Base-by-base conservation (phyloP, 2,113 vertebrate genomes). In the Cochlearius cochlearius region DNA sequence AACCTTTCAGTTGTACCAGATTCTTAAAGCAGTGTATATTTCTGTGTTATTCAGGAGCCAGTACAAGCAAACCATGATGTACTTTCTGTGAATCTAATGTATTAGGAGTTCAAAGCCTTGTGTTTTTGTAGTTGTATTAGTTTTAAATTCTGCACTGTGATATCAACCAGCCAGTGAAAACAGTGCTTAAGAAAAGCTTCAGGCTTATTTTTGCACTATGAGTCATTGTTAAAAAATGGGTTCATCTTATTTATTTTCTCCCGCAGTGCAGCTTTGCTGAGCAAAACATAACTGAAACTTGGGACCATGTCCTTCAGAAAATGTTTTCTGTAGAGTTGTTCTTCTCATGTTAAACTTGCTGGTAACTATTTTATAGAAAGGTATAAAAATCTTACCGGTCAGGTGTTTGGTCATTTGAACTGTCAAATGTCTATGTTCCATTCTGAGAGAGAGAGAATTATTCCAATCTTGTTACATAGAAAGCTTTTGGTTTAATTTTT, bases 191-290 rank as follows among this genome's bases (percentile, higher is more conserved):
- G 62, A 82, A 90, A 86, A 96, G 67, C 95, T 96, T 86, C 64
- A 77, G 92, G 79, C 91, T 93, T 94, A 49, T 84, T 94, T 90
- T 86, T 96, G 56, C 39, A 19, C 43, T 55, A 9, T 93, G 97
- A 92, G 36, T 97, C 96, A 94, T 72, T 91, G 86, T 78, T 92
- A 47, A 94, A 91, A 96, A 93, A 95, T 95, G 52, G 58, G 21
- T 94, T 95, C 23, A 41, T 96, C 94, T 94, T 94, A 88, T 86
- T 96, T 93, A 71, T 67, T 94, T 96, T 95, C 60, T 94, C 94
- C 83, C 10, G 43, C 64, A 67, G 88, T 56, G 94, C 72, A 92
- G 88, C 86, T 88, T 88, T 88, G 59, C 88, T 86, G 82, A 93
- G 50, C 23, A 60, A 78, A 94, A 50, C 66, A 2, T 9, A 76